Base-by-base conservation (phyloP, 1,140 invertebrate genomes). In the Saccostrea glomerata region DNA sequence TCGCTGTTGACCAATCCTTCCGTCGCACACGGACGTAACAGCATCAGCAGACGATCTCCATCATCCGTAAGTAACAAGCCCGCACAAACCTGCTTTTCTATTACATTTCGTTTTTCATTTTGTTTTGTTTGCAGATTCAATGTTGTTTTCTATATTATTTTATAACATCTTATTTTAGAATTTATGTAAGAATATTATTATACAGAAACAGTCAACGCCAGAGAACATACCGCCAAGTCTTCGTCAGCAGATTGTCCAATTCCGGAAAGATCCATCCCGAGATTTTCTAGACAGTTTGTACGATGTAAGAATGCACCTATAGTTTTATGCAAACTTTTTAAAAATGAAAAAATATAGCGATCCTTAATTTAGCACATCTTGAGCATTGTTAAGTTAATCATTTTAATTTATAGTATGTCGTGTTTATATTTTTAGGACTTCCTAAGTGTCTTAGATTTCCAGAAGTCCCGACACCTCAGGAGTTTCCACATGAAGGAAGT, bases 391-490 rank as follows among this genome's bases (percentile, higher is more conserved):
- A 47, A 47, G 5, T 47, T 47, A 47, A 6, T 7, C 47, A 47
- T 47, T 47, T 12, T 25, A 40, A 25, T 23, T 77, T 15, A 82
- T 25, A 30, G 1, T 82, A 30, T 47, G 7, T 30, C 1, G 25
- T 15, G 30, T 82, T 2, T 6, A 60, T 87, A 55, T 82, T 83
- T 88, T 9, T 73, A 90, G 89, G 89, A 90, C 83, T 90, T 90
- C 54, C 66, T 90, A 73, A 88, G 84, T 60, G 73, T 84, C 58
- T 82, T 90, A 25, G 89, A 90, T 55, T 90, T 88, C 70, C 84
- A 90, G 77, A 90, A 90, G 60, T 90, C 89, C 60, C 87, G 89
- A 66, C 89, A 90, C 70, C 77, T 90, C 0, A 84, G 89, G 47
- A 90, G 85, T 47, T 84, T 90, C 25, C 89, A 90, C 9, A 86